Base-by-base conservation (phyloP, 2,888 invertebrate genomes). In the Rhimphoctona megacephalus region DNA sequence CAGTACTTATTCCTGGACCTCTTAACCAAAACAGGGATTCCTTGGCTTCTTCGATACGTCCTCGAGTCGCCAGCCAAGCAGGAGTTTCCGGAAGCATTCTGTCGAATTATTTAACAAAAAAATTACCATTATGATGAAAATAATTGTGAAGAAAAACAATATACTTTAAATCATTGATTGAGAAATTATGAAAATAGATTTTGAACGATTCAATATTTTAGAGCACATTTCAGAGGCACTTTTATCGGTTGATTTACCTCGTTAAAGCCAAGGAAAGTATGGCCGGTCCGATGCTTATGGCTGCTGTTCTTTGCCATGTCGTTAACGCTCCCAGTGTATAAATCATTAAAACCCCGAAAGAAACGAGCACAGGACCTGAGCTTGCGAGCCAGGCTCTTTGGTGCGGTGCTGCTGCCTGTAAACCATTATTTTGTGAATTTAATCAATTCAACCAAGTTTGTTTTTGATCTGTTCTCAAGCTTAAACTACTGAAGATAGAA, bases 371-470 rank as follows among this genome's bases (percentile, higher is more conserved):
- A 0, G 97, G 97, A 0, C 97, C 97, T 33, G 96, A 92, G 0
- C 97, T 96, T 87, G 97, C 96, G 11, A 97, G 94, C 78, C 96
- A 96, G 1, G 97, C 97, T 78, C 97, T 95, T 89, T 96, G 96
- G 89, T 96, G 95, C 1, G 97, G 96, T 0, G 96, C 96, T 4
- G 97, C 96, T 72, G 97, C 96, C 95, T 97, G 96, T 74, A 79
- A 17, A 70, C 85, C 49, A 4, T 30, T 0, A 46, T 76, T n/a
- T 11, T 8, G 9, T 7, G 25, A 14, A 5, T 7, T 70, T 33
- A n/a, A 7, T 49, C n/a, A 49, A 19, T n/a, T 43, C 14, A 3
- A 43, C 2, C 43, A 11, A 43, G 39, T 39, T 46, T 46, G 0
- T 17, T 46, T 46, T 17, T 5, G 46, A 17, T 46, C 17, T 17